phyloP scores from a whole-genome alignment of 2,113 vertebrate genomes.

The Spea bombifrons region DNA sequence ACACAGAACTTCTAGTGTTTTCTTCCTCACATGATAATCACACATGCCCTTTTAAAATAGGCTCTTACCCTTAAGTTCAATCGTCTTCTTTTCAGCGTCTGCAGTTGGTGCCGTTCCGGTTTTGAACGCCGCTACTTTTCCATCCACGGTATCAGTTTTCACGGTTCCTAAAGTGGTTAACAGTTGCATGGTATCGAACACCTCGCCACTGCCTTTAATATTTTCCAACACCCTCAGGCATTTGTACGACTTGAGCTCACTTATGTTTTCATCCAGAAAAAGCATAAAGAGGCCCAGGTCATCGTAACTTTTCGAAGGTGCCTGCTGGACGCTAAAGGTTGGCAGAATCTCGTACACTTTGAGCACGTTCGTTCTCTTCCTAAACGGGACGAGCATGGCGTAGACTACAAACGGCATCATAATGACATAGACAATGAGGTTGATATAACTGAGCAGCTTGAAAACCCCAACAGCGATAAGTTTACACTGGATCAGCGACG shows the following conservation, averaged over 20 bases:
- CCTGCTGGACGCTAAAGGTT: constrained; percentile 76
- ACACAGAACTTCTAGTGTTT: no score
- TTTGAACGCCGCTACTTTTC: constrained; percentile 55
- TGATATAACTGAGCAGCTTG: constrained; percentile 86
- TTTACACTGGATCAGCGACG: constrained; percentile 82
- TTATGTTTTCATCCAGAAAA: constrained; percentile 91
- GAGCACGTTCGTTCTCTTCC: constrained; percentile 74
- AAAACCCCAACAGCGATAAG: constrained; percentile 89
- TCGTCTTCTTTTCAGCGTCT: constrained; percentile 35
- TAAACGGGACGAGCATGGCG: constrained; percentile 71
- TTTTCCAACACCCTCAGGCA: constrained; percentile 90
- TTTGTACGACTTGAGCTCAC: constrained; percentile 89
- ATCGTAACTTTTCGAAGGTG: constrained; percentile 73
- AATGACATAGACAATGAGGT: constrained; percentile 77
- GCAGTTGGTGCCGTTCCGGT: constrained; percentile 37
- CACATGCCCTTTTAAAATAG: not conserved
- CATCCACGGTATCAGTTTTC: constrained; percentile 80
- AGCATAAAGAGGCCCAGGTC: constrained; percentile 91
- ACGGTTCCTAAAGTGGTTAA: constrained; percentile 81
- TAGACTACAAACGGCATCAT: constrained; percentile 75
- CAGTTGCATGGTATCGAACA: constrained; percentile 79
- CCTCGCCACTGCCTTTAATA: constrained; percentile 73
- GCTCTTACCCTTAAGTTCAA: constrained; percentile 63
- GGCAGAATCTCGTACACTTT: constrained; percentile 86
- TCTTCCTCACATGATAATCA: fast-evolving